Evolutionary conservation across 2,888 invertebrate genomes (phyloP), one percentile per base, ranked within the genome.

Genomic region (Pyrrhopygopsis socrates): DNA sequence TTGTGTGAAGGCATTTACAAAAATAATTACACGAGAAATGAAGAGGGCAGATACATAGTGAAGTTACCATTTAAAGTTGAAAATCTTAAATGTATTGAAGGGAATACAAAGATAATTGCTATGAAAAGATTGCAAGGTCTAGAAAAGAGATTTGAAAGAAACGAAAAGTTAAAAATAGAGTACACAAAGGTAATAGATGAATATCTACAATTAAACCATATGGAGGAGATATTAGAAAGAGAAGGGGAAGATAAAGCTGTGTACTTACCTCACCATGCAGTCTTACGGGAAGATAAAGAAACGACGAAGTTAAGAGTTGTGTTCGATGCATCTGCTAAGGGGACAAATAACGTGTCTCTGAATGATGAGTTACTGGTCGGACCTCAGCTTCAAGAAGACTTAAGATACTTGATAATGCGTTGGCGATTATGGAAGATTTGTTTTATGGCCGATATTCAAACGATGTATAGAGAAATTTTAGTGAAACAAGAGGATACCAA

Each of bases 391-490:
- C 93, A 94, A 84, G 82, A 89, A 38, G 92, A 93, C 77, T 30
- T 94, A 50, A 88, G 90, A 63, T 78, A 81, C 22, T 75, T 94
- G 3, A 50, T 94, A 29, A 87, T 92, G 75, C 65, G 90, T 77
- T 94, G 94, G 89, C 67, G 94, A 63, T 89, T 68, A 38, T 84
- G 94, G 50, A 83, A 70, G 22, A 45, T 94, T 6, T 91, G 86
- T 24, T 85, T 94, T 18, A 90, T 92, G 0, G 86, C 90, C n/a
- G 94, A 93, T 60, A 88, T 94, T 18, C 74, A 84, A 41, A 92
- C 94, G 74, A 95, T 95, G 94, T 95, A 94, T 60, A 54, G 94
- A 9, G 86, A 92, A 83, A 86, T 95, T 24, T 60, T 80, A 2
- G 84, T 94, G 0, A 11, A 58, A 3, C 78, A 87, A 20, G 81